Conservation (phyloP, 1,140 invertebrate species). For the Paramacrobiotus metropolitanus region DNA sequence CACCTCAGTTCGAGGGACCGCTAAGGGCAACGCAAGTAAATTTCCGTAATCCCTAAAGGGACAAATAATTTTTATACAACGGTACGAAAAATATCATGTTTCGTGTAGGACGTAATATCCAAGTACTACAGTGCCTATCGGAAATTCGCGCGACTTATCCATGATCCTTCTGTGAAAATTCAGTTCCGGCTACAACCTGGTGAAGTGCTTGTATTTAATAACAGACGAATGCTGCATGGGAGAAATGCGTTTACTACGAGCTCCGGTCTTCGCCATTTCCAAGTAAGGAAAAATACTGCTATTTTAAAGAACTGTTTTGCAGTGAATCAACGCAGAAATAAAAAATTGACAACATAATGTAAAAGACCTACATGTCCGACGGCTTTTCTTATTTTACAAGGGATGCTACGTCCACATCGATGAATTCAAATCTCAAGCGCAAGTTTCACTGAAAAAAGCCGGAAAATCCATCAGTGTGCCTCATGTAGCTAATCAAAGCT, state of each 20-base stretch:
- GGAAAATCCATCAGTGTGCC: neutral
- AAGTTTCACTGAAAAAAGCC: neutral
- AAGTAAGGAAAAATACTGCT: neutral
- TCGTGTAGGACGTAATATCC: neutral
- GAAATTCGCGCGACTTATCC: neutral
- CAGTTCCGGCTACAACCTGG: neutral
- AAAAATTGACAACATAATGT: too few relatives aligned
- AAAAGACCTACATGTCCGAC: too few relatives aligned
- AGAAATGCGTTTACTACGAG: neutral
- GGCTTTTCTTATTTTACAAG: neutral
- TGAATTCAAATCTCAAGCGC: slow-evolving; percentile 1
- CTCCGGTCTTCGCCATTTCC: neutral
- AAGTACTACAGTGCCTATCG: neutral
- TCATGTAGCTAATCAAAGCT: slow-evolving; percentile 1
- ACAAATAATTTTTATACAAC: too few relatives aligned
- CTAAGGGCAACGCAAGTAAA: too few relatives aligned
- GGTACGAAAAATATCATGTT: too few relatives aligned
- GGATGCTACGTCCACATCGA: slow-evolving; percentile 1
- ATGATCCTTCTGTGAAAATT: neutral
- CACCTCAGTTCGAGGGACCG: slow-evolving; percentile 1
- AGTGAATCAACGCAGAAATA: neutral
- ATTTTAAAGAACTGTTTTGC: neutral
- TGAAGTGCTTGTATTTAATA: neutral
- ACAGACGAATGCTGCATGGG: neutral
- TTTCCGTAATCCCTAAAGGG: too few relatives aligned